Evolutionary conservation across 2,113 vertebrate genomes (phyloP).

Genomic region (Xiphophorus maculatus): DNA sequence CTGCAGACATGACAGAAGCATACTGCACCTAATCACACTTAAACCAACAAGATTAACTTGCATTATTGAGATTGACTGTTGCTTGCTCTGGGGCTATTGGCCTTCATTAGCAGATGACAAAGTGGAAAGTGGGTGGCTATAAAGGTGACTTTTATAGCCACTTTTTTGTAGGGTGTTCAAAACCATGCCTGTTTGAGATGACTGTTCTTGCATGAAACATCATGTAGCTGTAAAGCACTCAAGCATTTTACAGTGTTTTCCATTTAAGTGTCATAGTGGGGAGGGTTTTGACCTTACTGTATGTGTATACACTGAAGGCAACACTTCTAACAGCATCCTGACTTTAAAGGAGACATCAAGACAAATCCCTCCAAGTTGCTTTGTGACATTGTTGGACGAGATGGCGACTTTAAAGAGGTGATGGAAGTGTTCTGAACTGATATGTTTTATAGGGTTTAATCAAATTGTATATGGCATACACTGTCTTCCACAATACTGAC

Average conservation of each 20-base stretch:
- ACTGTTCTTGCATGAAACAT: conserved; percentile 1
- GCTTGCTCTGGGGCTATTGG: conserved; percentile 14
- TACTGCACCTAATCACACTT: not conserved
- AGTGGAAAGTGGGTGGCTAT: conserved; percentile 12
- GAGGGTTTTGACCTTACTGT: conserved; percentile 2
- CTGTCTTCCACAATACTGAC: not conserved
- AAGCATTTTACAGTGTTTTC: conserved; percentile 3
- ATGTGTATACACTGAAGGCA: not conserved
- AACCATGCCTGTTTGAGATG: not conserved
- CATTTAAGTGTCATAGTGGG: not conserved
- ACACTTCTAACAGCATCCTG: not conserved
- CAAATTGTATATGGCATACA: not conserved
- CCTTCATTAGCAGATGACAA: conserved; percentile 23
- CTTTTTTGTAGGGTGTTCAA: not conserved
- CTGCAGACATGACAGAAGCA: conserved; percentile 1
- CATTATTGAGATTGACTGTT: conserved; percentile 10
- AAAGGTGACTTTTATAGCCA: conserved; percentile 17
- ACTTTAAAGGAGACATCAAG: not conserved
- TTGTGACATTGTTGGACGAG: not conserved
- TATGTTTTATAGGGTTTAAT: not conserved
- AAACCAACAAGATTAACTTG: conserved; percentile 3
- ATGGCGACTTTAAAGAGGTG: not conserved
- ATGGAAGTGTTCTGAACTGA: not conserved
- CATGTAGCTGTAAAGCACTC: conserved; percentile 2
- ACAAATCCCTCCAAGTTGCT: not conserved